phyloP scores from a whole-genome alignment of 1,140 invertebrate genomes.

The Manduca sexta region DNA sequence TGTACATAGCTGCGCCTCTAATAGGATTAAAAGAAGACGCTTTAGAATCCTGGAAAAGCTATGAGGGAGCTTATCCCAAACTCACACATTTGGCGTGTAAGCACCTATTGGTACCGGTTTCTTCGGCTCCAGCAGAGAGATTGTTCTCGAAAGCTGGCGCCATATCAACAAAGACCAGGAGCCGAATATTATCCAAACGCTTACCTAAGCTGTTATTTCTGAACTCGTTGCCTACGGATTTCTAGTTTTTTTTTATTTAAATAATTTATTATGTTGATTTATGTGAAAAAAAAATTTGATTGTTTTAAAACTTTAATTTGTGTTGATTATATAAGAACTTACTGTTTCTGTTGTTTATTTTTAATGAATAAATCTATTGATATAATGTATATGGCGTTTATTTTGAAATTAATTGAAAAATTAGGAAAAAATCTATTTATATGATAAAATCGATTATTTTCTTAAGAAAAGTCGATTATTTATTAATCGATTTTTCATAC shows the following conservation, averaged over 20 bases:
- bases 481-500: too few relatives aligned
- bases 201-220: slow-evolving; percentile 16
- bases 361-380: slow-evolving; percentile 16
- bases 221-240: slow-evolving; percentile 11
- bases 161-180: slow-evolving; percentile 14
- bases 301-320: slow-evolving; percentile 11
- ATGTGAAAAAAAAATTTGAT: slow-evolving; percentile 11
- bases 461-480: too few relatives aligned
- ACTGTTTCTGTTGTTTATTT: slow-evolving; percentile 12
- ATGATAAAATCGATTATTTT: too few relatives aligned
- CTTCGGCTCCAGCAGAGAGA: slow-evolving; percentile 19
- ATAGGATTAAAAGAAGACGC: neutral
- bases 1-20: slow-evolving; percentile 3
- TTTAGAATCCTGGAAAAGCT: neutral
- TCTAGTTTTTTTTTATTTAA: slow-evolving; percentile 1
- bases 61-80: slow-evolving; percentile 9
- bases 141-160: slow-evolving; percentile 15
- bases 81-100: slow-evolving; percentile 15
- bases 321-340: slow-evolving; percentile 13
- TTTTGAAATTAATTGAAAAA: too few relatives aligned
- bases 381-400: slow-evolving; percentile 13
- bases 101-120: slow-evolving; percentile 8
- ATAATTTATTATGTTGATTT: neutral
- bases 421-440: too few relatives aligned
- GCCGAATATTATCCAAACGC: slow-evolving; percentile 15